phyloP scores from a whole-genome alignment of 2,888 invertebrate species.

The Enoplolaimus lenunculus region DNA sequence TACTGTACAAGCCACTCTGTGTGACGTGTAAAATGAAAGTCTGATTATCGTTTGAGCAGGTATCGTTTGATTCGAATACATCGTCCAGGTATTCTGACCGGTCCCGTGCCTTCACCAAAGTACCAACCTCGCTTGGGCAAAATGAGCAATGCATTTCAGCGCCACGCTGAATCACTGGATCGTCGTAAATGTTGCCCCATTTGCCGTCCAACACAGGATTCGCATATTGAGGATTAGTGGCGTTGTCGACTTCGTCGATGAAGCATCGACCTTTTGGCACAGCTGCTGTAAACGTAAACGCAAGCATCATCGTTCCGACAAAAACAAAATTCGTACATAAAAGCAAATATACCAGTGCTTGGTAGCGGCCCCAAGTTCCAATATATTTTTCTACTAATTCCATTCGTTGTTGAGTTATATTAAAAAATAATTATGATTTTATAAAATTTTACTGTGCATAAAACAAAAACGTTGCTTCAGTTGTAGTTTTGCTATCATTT shows the following conservation, averaged over 20 bases:
- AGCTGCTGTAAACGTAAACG: slow-evolving; percentile 18
- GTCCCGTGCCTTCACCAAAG: too few species aligned
- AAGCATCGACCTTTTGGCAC: slow-evolving; percentile 19
- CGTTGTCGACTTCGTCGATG: slow-evolving; percentile 6
- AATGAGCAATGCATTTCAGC: not conserved
- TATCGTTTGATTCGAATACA: too few species aligned
- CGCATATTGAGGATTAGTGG: not conserved
- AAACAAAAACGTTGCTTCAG: too few species aligned
- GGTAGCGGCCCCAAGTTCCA: slow-evolving; percentile 22
- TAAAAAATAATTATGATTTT: too few species aligned
- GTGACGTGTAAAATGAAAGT: not conserved
- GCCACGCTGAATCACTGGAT: not conserved
- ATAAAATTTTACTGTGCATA: too few species aligned
- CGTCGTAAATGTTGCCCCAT: not conserved
- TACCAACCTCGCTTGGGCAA: slow-evolving; percentile 1
- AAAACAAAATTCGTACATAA: slow-evolving; percentile 10
- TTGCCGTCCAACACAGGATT: not conserved
- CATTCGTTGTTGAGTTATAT: too few species aligned
- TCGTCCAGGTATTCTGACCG: not conserved
- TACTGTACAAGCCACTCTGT: not conserved
- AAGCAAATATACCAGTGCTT: slow-evolving; percentile 15
- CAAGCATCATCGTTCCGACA: slow-evolving; percentile 4
- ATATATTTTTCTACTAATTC: slow-evolving; percentile 8
- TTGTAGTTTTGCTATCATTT: too few species aligned
- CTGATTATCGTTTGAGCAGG: too few species aligned